Percentiles rank a stretch among this genome's conserved stretches.
Conservation (phyloP, 2,888 invertebrate species). For the Salticus scenicus region DNA sequence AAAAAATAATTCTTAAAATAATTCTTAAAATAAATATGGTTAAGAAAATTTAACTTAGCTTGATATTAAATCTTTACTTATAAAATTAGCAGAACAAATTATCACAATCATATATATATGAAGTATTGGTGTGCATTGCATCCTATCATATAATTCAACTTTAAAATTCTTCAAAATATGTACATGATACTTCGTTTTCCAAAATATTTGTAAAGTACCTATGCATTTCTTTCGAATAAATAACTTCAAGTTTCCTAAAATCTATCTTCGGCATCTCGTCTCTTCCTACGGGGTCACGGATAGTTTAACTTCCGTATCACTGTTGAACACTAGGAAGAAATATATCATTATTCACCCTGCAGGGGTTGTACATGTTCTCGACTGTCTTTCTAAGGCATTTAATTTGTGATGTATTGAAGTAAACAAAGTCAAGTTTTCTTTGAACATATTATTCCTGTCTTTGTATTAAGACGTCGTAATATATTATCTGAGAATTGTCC, state of each 20-base stretch:
- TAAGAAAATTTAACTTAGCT: too few species aligned
- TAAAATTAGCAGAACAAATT: too few species aligned
- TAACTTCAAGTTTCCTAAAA: background rate
- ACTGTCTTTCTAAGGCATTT: constrained; percentile 4
- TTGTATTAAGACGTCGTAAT: too few species aligned
- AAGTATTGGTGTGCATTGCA: too few species aligned
- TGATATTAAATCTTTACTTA: too few species aligned
- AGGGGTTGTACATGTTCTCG: background rate
- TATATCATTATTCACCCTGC: background rate
- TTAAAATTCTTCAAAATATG: too few species aligned
- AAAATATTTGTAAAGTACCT: background rate
- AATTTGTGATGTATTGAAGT: constrained; percentile 1
- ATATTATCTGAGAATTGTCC: too few species aligned
- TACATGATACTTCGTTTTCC: too few species aligned
- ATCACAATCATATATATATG: too few species aligned
- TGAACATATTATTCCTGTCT: constrained; percentile 5
- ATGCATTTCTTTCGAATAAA: background rate
- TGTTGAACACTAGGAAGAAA: background rate
- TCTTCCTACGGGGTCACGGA: background rate
- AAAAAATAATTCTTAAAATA: too few species aligned
- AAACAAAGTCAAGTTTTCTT: background rate
- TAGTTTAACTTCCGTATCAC: constrained; percentile 9
- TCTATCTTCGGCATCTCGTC: background rate
- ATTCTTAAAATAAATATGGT: too few species aligned
- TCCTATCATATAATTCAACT: too few species aligned